A percentile compares a stretch with the other conserved stretches of the same genome.
Conservation (phyloP, 2,888 invertebrate genomes). For the Junonia oenone region DNA sequence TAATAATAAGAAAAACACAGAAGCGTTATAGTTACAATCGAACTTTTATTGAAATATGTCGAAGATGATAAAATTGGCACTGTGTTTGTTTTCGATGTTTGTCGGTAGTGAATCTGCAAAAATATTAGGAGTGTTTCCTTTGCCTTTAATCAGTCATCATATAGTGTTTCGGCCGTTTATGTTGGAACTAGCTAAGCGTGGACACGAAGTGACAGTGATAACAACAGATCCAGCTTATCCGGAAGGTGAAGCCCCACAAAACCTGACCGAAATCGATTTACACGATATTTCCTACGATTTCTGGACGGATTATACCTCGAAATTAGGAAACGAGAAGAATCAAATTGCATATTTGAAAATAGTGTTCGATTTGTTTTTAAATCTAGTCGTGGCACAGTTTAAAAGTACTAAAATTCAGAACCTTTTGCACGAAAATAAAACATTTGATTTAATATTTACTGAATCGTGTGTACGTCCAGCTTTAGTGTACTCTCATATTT, state of each 20-base stretch:
- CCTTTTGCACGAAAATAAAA: neutral
- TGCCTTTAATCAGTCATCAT: constrained; percentile 51
- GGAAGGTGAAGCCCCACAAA: constrained; percentile 43
- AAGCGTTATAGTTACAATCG: too few relatives aligned
- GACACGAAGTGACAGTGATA: constrained; percentile 53
- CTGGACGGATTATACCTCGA: constrained; percentile 19
- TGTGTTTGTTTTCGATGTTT: neutral
- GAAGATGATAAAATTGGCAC: neutral
- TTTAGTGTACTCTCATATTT: neutral
- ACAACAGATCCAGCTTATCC: constrained; percentile 45
- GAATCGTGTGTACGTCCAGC: neutral
- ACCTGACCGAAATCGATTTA: constrained; percentile 47
- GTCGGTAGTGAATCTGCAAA: constrained; percentile 33
- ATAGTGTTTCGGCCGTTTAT: constrained; percentile 42
- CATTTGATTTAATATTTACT: neutral
- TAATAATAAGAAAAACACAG: too few relatives aligned
- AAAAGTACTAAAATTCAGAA: neutral
- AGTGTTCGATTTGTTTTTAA: neutral
- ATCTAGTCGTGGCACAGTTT: neutral
- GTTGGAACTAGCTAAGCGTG: constrained; percentile 43
- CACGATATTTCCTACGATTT: constrained; percentile 44
- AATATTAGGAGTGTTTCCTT: constrained; percentile 47
- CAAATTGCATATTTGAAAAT: too few relatives aligned
- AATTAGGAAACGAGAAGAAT: constrained; percentile 8
- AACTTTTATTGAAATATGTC: too few relatives aligned